These are phyloP conservation scores for Phrynosoma blainvillii DNA, from an alignment of 2,113 vertebrate species.

Conservation along the genomic window DNA sequence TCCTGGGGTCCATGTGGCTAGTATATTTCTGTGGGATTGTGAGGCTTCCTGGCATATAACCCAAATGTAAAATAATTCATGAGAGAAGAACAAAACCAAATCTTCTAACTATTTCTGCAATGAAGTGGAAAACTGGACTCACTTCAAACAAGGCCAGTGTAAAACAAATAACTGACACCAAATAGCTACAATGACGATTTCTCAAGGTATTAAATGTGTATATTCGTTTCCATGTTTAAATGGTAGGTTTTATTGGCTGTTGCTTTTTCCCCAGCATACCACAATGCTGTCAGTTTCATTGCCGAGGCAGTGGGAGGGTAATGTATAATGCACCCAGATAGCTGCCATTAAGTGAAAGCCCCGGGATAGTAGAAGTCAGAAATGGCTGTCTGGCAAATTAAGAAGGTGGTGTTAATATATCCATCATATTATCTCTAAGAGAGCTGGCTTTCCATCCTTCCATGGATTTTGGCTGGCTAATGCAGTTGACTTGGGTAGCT, in stretches of 20 bases:
- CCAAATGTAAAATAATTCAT: too few species aligned
- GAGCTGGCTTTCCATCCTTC: conserved; percentile 8
- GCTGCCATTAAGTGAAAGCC: conserved; percentile 36
- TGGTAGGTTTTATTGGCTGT: neutral
- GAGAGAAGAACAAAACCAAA: too few species aligned
- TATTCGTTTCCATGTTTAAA: neutral
- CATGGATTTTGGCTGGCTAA: conserved; percentile 56
- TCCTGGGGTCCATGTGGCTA: too few species aligned
- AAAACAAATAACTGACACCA: too few species aligned
- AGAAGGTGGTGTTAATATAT: conserved; percentile 69
- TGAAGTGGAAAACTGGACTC: too few species aligned
- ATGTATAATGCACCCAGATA: neutral
- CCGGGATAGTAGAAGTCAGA: conserved; percentile 34
- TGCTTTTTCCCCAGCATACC: neutral
- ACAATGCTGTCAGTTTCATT: neutral
- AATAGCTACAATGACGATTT: neutral
- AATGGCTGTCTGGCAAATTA: conserved; percentile 62
- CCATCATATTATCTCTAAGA: conserved; percentile 57
- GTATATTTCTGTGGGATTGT: too few species aligned
- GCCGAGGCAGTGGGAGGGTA: neutral
- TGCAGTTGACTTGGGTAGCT: conserved; percentile 49
- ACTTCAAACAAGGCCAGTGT: too few species aligned
- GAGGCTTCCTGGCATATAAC: too few species aligned
- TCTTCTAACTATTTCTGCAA: too few species aligned
- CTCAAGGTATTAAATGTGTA: neutral